These are phyloP conservation scores for Xanthia togata DNA, from an alignment of 2,888 invertebrate species.

Conservation along the genomic window DNA sequence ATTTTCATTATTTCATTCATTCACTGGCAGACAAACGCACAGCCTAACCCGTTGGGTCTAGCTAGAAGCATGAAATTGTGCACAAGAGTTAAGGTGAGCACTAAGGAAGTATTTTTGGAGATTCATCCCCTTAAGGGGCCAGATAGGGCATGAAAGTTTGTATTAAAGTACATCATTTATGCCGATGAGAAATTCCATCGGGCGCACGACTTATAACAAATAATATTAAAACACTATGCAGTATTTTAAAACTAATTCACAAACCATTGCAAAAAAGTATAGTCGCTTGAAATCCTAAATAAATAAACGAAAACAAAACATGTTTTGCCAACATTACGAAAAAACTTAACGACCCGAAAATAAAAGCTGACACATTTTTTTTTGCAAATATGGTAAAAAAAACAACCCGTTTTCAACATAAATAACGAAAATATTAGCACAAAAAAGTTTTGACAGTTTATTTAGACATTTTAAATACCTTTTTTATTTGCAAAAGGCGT, in stretches of 20 bases:
- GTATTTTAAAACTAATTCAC: background rate
- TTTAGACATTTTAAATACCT: constrained; percentile 44
- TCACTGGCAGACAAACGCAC: too few relatives aligned
- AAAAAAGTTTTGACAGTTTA: constrained; percentile 38
- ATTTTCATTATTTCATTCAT: too few relatives aligned
- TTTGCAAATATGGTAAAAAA: constrained; percentile 28
- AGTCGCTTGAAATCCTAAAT: constrained; percentile 21
- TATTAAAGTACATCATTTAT: background rate
- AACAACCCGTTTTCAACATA: background rate
- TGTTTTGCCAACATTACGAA: constrained; percentile 20
- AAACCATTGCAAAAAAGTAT: background rate
- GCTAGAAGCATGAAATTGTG: too few relatives aligned
- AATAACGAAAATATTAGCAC: constrained; percentile 9
- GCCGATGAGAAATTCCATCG: background rate
- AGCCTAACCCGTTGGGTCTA: too few relatives aligned
- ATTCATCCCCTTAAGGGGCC: too few relatives aligned
- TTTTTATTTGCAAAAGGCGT: constrained; percentile 54
- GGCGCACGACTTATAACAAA: background rate
- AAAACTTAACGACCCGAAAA: constrained; percentile 37
- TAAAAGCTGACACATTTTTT: constrained; percentile 21
- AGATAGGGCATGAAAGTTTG: background rate
- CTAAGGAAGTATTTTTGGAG: too few relatives aligned
- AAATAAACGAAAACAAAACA: constrained; percentile 20
- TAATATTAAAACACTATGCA: background rate
- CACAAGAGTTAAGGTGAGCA: too few relatives aligned